phyloP scores from a whole-genome alignment of 1,140 invertebrate species.

The Drosophila lacertosa region DNA sequence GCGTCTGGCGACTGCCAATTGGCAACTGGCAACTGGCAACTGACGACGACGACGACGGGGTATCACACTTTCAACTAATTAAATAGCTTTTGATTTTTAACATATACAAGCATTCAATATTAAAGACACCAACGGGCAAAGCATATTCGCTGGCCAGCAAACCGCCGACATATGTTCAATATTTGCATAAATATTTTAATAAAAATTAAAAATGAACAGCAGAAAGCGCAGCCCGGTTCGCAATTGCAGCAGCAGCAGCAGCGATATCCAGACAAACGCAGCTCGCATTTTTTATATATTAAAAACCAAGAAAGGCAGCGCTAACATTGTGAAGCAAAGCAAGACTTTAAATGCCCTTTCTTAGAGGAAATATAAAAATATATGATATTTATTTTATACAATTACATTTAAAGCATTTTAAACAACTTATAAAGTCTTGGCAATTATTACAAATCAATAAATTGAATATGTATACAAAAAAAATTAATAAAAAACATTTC shows the following conservation, averaged over 20 bases:
- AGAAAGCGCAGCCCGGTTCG: constrained; percentile 36
- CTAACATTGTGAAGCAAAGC: not conserved
- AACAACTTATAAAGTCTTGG: too few species aligned
- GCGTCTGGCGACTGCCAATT: constrained; percentile 9
- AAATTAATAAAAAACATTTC: too few species aligned
- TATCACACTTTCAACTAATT: constrained; percentile 81
- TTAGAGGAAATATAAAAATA: not conserved
- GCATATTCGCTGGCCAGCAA: constrained; percentile 27
- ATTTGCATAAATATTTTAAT: constrained; percentile 83
- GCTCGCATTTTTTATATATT: constrained; percentile 27
- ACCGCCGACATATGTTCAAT: constrained; percentile 72
- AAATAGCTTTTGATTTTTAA: constrained; percentile 80
- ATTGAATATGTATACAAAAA: too few species aligned
- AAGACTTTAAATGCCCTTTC: constrained; percentile 36
- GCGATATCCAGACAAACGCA: constrained; percentile 28
- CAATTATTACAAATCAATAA: too few species aligned
- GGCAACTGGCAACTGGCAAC: too few species aligned
- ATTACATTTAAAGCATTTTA: not conserved
- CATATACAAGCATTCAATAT: constrained; percentile 46
- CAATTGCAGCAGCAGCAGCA: constrained; percentile 12
- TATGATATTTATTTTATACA: not conserved
- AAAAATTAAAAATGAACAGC: constrained; percentile 80
- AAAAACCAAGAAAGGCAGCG: constrained; percentile 39
- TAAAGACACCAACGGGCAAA: constrained; percentile 47
- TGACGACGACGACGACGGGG: constrained; percentile 6